A percentile compares a stretch with the other conserved stretches of the same genome.
Evolutionary conservation across 2,797 vertebrate species (phyloP).

Genomic region (Gadopsis bispinosus): DNA sequence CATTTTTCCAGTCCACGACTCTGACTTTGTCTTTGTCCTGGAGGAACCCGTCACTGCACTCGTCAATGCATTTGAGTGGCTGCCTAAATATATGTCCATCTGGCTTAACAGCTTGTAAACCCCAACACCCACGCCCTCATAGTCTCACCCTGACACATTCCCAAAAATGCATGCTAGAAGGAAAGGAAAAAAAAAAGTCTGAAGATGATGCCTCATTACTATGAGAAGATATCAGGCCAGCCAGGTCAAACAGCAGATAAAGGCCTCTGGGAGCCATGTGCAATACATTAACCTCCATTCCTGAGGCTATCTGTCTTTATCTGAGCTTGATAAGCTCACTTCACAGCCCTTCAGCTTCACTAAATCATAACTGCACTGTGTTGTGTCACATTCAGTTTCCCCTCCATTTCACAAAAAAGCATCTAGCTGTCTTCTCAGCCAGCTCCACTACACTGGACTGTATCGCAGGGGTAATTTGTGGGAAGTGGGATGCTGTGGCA

Average conservation of each 20-base stretch:
- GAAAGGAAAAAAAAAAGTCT: conserved; percentile 13
- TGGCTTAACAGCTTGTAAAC: conserved; percentile 67
- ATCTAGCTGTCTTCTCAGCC: conserved; percentile 51
- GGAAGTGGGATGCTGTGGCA: conserved; percentile 75
- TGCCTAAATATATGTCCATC: conserved; percentile 63
- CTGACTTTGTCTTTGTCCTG: conserved; percentile 35
- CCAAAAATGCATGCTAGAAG: conserved; percentile 42
- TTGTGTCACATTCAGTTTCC: conserved; percentile 81
- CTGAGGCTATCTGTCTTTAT: conserved; percentile 76
- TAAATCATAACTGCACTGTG: conserved; percentile 78
- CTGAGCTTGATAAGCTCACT: conserved; percentile 82
- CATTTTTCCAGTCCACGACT: conserved; percentile 46
- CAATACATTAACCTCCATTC: conserved; percentile 74
- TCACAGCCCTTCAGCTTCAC: conserved; percentile 75
- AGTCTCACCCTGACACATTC: conserved; percentile 49
- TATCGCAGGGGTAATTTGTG: conserved; percentile 70
- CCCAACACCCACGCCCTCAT: conserved; percentile 41
- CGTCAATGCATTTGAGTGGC: conserved; percentile 66
- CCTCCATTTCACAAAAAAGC: conserved; percentile 55
- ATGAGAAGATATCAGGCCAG: conserved; percentile 51
- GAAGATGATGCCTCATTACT: conserved; percentile 61
- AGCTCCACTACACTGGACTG: conserved; percentile 42
- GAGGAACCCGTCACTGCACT: conserved; percentile 60
- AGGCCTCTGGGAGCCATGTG: conserved; percentile 75
- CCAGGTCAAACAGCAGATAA: conserved; percentile 73